Conservation (phyloP, 2,888 invertebrate genomes). For the Lymantria monacha region DNA sequence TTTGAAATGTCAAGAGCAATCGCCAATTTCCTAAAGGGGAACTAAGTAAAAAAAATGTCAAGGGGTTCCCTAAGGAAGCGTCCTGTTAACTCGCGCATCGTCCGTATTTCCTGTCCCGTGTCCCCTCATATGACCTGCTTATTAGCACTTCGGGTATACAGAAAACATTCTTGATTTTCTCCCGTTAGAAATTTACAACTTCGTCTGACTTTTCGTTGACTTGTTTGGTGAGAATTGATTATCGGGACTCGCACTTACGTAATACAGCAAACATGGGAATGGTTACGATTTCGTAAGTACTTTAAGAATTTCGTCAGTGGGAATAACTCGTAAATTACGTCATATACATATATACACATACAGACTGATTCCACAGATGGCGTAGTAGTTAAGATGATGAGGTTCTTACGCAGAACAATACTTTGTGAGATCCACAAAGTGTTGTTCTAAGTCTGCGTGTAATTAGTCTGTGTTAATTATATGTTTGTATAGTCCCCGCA, state of each 20-base stretch:
- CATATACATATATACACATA: too few species aligned
- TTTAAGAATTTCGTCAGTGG: too few species aligned
- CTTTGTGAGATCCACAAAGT: too few species aligned
- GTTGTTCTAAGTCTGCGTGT: too few species aligned
- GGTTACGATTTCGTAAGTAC: not conserved
- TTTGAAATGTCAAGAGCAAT: constrained; percentile 30
- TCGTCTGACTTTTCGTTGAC: constrained; percentile 23
- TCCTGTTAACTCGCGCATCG: constrained; percentile 73
- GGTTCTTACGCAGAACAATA: too few species aligned
- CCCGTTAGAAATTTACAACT: constrained; percentile 38
- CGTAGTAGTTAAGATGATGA: too few species aligned
- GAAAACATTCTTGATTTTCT: constrained; percentile 36
- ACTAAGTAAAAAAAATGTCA: constrained; percentile 45
- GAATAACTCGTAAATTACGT: too few species aligned
- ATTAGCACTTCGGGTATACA: constrained; percentile 53
- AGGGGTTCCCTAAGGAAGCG: constrained; percentile 65
- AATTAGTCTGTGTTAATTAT: too few species aligned
- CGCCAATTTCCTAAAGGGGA: constrained; percentile 48
- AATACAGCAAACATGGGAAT: not conserved
- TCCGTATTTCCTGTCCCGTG: constrained; percentile 68
- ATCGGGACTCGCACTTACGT: not conserved
- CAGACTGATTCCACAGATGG: too few species aligned
- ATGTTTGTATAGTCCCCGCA: too few species aligned
- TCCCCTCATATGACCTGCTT: constrained; percentile 54
- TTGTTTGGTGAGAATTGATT: constrained; percentile 7